Evolutionary conservation across 2,888 invertebrate species (phyloP).

Genomic region (Eumerus sabulonum): DNA sequence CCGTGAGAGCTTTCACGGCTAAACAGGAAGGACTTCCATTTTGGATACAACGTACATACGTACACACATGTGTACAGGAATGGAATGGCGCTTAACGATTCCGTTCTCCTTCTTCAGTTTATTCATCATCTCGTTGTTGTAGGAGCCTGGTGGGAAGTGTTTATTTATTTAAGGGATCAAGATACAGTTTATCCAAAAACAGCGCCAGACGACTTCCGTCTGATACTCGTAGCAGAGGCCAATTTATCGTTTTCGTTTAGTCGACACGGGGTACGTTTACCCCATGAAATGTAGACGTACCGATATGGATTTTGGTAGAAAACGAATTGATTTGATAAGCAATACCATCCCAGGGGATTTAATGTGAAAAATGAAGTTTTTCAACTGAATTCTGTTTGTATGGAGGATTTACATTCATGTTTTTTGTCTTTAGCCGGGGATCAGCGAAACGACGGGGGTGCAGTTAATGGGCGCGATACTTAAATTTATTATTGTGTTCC

Average conservation of each 20-base stretch:
- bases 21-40: too few relatives aligned
- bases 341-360: neutral
- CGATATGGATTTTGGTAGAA: neutral
- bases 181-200: too few relatives aligned
- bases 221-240: neutral
- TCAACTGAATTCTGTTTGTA: slow-evolving; percentile 1
- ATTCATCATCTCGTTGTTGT: too few relatives aligned
- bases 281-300: slow-evolving; percentile 7
- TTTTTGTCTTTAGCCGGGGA: too few relatives aligned
- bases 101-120: too few relatives aligned
- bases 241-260: slow-evolving; percentile 20
- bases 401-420: neutral
- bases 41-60: neutral
- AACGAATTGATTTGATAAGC: slow-evolving; percentile 22
- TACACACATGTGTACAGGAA: neutral
- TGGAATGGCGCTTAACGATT: too few relatives aligned
- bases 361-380: neutral
- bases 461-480: too few relatives aligned
- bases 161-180: too few relatives aligned
- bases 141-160: too few relatives aligned
- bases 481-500: too few relatives aligned
- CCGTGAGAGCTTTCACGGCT: neutral
- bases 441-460: too few relatives aligned
- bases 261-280: slow-evolving; percentile 28
- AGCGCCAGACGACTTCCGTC: too few relatives aligned